A percentile compares a stretch with the other conserved stretches of the same genome.
Conservation (phyloP, 1,140 invertebrate genomes). For the Drosophila nigromelanica region DNA sequence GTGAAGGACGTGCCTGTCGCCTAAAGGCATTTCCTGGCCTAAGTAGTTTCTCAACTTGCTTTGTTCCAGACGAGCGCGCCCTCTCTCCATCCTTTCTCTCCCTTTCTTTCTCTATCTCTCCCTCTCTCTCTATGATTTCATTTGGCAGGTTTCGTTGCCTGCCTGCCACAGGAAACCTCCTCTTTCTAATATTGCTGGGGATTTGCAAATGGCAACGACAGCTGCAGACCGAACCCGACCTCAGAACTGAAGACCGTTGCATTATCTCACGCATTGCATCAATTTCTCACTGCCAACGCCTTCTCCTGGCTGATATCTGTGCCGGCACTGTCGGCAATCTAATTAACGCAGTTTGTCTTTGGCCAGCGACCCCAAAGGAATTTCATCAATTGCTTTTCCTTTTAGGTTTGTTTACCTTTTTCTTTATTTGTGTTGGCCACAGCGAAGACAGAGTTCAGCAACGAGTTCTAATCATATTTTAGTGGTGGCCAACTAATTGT, state of each 20-base stretch:
- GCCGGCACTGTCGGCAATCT: conserved; percentile 31
- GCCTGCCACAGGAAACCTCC: not conserved
- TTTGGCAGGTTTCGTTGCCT: conserved; percentile 29
- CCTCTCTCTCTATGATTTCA: conserved; percentile 7
- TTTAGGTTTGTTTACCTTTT: not conserved
- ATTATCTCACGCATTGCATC: conserved; percentile 53
- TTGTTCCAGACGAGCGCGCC: not conserved
- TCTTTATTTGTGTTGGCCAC: not conserved
- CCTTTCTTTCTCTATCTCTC: not conserved
- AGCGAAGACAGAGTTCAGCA: conserved; percentile 26
- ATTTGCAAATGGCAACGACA: conserved; percentile 24
- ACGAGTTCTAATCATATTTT: conserved; percentile 74
- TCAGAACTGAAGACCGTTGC: not conserved
- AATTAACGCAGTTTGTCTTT: conserved; percentile 56
- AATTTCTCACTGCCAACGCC: conserved; percentile 38
- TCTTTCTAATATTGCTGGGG: not conserved
- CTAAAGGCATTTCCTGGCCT: conserved; percentile 1
- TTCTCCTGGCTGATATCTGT: conserved; percentile 23
- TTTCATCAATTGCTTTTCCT: conserved; percentile 23
- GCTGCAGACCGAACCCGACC: conserved; percentile 13
- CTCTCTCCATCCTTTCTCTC: not conserved
- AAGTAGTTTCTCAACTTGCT: conserved; percentile 28
- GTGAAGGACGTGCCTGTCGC: conserved; percentile 45
- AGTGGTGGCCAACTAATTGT: conserved; percentile 71
- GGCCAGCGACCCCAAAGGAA: conserved; percentile 21